Base-by-base conservation (phyloP, 2,888 invertebrate genomes). In the Drosophila longiperda region DNA sequence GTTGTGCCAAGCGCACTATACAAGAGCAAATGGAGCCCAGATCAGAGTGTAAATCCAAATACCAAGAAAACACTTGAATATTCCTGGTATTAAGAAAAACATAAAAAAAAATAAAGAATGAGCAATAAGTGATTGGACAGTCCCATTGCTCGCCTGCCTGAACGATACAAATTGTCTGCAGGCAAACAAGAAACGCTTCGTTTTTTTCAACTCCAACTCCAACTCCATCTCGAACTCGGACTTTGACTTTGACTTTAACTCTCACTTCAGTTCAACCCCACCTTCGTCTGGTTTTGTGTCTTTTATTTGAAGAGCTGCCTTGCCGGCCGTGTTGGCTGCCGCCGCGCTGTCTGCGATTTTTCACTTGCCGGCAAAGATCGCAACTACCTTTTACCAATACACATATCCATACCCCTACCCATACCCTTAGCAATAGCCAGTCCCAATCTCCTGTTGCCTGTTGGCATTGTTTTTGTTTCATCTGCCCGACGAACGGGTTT, bases 11-110 rank as follows among this genome's bases (percentile, higher is more conserved):
- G 29, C 34, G 6, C 6, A 50, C 29, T 33, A 26, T 34, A 40
- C 12, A 4, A 42, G 20, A 3, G n/a, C 45, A 54, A 53, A 53
- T 34, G 48, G 53, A 45, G 50, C 58, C 42, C 53, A 53, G 52
- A 40, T 48, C 55, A 57, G 54, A 45, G 73, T 78, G 81, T 83
- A 77, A 89, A 90, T 92, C 92, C 92, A 77, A 89, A 90, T 92
- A 91, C 92, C 80, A 83, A 90, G 92, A 92, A 92, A 92, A 91
- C 87, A 91, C 91, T 91, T 90, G 80, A 91, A 91, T 91, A 91
- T 92, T 92, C 92, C 91, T 88, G 87, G 91, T 91, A 92, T 90
- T 80, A 82, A 81, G 32, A 17, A 26, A 29, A 45, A 20, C 26
- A 20, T 2, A 3, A 40, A 40, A 40, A 48, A 33, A 20, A 29